phyloP scores from a whole-genome alignment of 2,888 invertebrate genomes.

The Catonia carolina region DNA sequence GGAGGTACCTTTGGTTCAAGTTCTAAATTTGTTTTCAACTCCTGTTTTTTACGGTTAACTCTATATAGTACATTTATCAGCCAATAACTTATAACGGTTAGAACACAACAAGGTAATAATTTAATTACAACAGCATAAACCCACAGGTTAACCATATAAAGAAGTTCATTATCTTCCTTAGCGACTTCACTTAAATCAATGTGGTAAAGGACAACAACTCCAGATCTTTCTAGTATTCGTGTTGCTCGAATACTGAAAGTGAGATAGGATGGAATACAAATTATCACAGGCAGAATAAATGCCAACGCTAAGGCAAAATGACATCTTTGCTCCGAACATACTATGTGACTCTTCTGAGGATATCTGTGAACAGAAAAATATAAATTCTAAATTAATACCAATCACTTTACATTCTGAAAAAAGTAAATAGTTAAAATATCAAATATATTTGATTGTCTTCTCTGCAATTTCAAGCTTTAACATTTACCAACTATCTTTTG shows the following conservation, averaged over 20 bases:
- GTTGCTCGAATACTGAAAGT: constrained; percentile 55
- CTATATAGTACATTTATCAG: constrained; percentile 64
- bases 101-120: constrained; percentile 67
- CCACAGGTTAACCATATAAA: constrained; percentile 64
- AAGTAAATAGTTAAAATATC: constrained; percentile 8
- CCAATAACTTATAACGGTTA: constrained; percentile 66
- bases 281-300: constrained; percentile 66
- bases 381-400: background rate
- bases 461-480: no score
- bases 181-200: constrained; percentile 45
- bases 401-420: background rate
- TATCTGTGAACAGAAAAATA: constrained; percentile 50
- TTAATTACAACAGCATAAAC: constrained; percentile 69
- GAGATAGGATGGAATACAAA: constrained; percentile 79
- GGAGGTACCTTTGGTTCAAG: constrained; percentile 25
- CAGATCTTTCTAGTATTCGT: constrained; percentile 49
- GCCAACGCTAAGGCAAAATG: constrained; percentile 67
- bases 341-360: constrained; percentile 65
- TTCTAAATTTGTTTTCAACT: constrained; percentile 56
- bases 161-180: constrained; percentile 40
- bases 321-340: constrained; percentile 72
- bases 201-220: constrained; percentile 54
- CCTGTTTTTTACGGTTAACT: constrained; percentile 66
- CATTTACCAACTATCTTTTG: no score
- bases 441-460: no score